A percentile compares a stretch with the other conserved stretches of the same genome.
Conservation (phyloP, 2,113 vertebrate genomes). For the Sclerurus mexicanus region DNA sequence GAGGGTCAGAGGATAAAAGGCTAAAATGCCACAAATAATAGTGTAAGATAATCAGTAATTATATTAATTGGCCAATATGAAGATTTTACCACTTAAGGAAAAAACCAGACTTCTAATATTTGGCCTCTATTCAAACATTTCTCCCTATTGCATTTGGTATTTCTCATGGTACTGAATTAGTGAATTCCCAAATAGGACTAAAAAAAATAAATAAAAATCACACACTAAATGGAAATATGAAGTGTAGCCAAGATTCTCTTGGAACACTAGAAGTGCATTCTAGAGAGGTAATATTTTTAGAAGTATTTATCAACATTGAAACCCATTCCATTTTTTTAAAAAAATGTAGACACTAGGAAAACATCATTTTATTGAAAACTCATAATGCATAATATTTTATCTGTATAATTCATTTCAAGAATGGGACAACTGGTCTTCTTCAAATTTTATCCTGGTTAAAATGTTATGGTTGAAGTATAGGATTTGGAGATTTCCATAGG, state of each 20-base stretch:
- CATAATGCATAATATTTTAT: neutral
- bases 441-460: neutral
- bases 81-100: neutral
- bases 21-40: neutral
- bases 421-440: neutral
- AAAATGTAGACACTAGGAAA: neutral
- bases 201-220: neutral
- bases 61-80: neutral
- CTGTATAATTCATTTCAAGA: neutral
- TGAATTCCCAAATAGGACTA: neutral
- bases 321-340: neutral
- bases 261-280: neutral
- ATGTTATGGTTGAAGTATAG: neutral
- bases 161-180: neutral
- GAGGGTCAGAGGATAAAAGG: neutral
- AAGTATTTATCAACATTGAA: neutral
- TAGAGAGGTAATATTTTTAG: neutral
- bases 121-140: neutral
- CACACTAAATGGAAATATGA: neutral
- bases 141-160: neutral
- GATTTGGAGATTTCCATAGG: neutral
- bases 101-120: neutral
- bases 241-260: neutral
- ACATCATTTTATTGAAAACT: neutral
- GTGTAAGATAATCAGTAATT: neutral